A percentile compares a stretch with the other conserved stretches of the same genome.
Evolutionary conservation across 2,888 invertebrate species (phyloP).

Genomic region (Cryptus armator): DNA sequence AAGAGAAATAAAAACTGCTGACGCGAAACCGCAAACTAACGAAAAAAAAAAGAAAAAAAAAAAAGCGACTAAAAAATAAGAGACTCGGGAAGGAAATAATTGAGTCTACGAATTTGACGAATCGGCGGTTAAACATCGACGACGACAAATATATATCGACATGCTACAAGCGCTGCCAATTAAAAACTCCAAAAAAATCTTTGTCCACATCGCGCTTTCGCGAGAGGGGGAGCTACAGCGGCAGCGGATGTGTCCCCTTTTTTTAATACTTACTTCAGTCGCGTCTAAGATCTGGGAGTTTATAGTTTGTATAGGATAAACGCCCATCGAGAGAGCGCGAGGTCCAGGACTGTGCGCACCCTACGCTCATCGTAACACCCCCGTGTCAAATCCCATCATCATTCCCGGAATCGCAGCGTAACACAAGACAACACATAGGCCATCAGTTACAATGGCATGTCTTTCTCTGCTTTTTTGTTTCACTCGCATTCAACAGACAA

Average conservation of each 20-base stretch:
- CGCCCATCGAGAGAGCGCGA: conserved; percentile 95
- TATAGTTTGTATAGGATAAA: conserved; percentile 95
- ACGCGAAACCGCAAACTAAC: conserved; percentile 16
- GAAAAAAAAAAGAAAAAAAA: not conserved
- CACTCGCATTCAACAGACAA: conserved; percentile 39
- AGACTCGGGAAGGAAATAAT: not conserved
- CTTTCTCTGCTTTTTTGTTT: conserved; percentile 21
- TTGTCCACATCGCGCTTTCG: conserved; percentile 10
- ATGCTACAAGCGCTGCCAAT: conserved; percentile 73
- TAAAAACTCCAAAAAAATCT: conserved; percentile 11
- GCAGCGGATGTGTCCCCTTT: conserved; percentile 20
- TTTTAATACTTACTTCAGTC: conserved; percentile 93
- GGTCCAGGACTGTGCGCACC: conserved; percentile 97
- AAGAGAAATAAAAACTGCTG: conserved; percentile 32
- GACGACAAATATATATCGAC: conserved; percentile 73
- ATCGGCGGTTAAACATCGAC: conserved; percentile 12
- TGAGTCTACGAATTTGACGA: conserved; percentile 28
- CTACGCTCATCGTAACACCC: conserved; percentile 86
- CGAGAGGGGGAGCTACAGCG: not conserved
- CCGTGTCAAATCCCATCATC: conserved; percentile 84
- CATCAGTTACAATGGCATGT: conserved; percentile 74
- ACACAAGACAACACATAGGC: conserved; percentile 86
- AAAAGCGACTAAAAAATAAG: not conserved
- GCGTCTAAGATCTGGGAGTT: conserved; percentile 94
- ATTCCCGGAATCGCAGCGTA: conserved; percentile 87